A percentile compares a stretch with the other conserved stretches of the same genome.
Conservation (phyloP, 2,113 vertebrate genomes). For the Ibidorhyncha struthersii region DNA sequence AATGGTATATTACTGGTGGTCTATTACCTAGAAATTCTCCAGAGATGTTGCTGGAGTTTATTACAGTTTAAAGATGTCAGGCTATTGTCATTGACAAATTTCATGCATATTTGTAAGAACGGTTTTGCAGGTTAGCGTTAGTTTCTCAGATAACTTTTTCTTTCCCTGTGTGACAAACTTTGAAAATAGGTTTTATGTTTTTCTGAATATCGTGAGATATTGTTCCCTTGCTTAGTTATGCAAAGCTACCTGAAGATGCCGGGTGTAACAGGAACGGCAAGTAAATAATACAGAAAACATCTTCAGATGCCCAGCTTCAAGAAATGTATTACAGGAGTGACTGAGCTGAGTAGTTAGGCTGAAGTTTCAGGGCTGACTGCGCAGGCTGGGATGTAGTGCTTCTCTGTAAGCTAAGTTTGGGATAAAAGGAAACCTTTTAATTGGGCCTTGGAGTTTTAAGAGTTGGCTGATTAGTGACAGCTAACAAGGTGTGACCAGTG, state of each 20-base stretch:
- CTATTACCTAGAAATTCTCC: neutral
- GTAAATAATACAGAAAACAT: neutral
- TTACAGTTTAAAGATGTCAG: neutral
- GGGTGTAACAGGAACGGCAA: neutral
- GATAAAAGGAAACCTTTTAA: neutral
- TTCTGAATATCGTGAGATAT: neutral
- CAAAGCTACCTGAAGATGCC: neutral
- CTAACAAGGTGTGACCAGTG: neutral
- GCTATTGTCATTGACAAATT: neutral
- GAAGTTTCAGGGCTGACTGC: neutral
- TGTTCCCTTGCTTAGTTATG: neutral
- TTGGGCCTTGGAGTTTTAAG: neutral
- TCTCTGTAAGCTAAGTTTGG: neutral
- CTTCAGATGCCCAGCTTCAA: neutral
- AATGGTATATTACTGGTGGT: neutral
- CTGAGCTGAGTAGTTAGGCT: neutral
- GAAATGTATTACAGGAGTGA: neutral
- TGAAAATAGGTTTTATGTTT: neutral
- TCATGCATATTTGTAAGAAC: neutral
- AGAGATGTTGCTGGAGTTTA: neutral
- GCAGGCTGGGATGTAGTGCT: neutral
- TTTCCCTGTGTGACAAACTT: neutral
- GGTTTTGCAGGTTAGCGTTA: neutral
- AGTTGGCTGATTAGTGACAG: neutral
- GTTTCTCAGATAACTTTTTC: neutral